A percentile compares a stretch with the other conserved stretches of the same genome.
phyloP scores from a whole-genome alignment of 2,113 vertebrate genomes.

The Danionella cerebrum region DNA sequence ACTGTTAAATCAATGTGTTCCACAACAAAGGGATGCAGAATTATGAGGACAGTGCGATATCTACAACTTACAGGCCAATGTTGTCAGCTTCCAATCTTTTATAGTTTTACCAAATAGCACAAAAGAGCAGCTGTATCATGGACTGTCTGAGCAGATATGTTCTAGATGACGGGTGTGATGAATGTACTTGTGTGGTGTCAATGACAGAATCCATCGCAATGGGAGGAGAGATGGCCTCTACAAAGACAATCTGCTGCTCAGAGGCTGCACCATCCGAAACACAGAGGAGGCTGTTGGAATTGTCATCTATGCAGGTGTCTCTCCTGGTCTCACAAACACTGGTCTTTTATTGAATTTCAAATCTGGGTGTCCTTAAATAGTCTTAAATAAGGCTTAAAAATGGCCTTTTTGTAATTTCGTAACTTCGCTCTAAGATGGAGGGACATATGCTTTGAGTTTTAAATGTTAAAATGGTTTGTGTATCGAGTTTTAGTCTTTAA shows the following conservation, averaged over 20 bases:
- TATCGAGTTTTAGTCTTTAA: too few relatives aligned
- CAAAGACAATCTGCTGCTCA: slow-evolving; percentile 89
- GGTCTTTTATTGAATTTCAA: neutral
- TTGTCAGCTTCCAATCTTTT: neutral
- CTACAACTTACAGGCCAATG: too few relatives aligned
- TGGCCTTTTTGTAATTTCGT: too few relatives aligned
- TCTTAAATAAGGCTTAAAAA: too few relatives aligned
- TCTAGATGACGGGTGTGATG: neutral
- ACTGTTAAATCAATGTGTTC: slow-evolving; percentile 42
- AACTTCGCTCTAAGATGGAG: too few relatives aligned
- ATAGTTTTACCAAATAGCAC: neutral
- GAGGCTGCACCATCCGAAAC: slow-evolving; percentile 92
- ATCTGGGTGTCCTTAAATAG: too few relatives aligned
- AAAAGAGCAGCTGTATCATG: neutral
- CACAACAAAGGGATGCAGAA: slow-evolving; percentile 6
- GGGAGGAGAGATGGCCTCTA: slow-evolving; percentile 78
- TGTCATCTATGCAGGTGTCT: slow-evolving; percentile 88
- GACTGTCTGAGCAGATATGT: neutral
- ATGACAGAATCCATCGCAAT: slow-evolving; percentile 72
- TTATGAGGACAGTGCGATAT: slow-evolving; percentile 9
- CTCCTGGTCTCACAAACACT: neutral
- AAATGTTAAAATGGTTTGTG: too few relatives aligned
- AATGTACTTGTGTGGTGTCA: neutral
- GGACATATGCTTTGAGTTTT: too few relatives aligned
- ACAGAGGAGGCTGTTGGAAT: slow-evolving; percentile 92